Conservation (phyloP, 2,797 vertebrate genomes). For the Gouania willdenowi region DNA sequence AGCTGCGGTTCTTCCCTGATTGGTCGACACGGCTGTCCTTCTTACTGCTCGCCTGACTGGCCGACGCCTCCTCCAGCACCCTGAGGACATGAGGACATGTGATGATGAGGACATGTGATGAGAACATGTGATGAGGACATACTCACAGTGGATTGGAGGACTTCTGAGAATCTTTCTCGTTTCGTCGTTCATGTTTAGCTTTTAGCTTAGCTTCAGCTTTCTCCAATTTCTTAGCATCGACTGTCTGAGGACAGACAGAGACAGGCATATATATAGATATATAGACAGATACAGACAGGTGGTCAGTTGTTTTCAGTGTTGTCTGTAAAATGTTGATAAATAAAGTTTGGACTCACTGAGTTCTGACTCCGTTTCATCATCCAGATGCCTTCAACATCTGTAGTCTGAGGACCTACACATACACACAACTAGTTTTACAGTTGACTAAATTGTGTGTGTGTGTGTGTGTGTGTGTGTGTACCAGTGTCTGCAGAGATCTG, state of each 20-base stretch:
- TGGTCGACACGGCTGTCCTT: slow-evolving; percentile 90
- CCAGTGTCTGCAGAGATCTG: slow-evolving; percentile 78
- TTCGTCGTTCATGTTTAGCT: slow-evolving; percentile 88
- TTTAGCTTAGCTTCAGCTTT: slow-evolving; percentile 95
- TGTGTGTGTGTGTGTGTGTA: slow-evolving; percentile 45
- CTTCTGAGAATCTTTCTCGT: slow-evolving; percentile 84
- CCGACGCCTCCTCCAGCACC: slow-evolving; percentile 93
- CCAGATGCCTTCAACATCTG: slow-evolving; percentile 77
- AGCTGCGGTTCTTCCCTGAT: slow-evolving; percentile 94
- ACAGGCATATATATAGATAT: background rate
- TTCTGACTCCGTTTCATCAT: slow-evolving; percentile 86
- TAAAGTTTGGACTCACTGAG: slow-evolving; percentile 79
- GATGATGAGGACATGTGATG: background rate
- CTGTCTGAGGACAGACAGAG: slow-evolving; percentile 68
- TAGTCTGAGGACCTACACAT: slow-evolving; percentile 21
- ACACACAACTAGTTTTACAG: too few relatives aligned
- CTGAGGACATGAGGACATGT: slow-evolving; percentile 51
- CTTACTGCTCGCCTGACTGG: slow-evolving; percentile 94
- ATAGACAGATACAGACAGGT: background rate
- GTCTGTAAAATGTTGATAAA: too few relatives aligned
- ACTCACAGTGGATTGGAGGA: slow-evolving; percentile 79
- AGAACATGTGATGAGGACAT: background rate
- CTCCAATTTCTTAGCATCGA: slow-evolving; percentile 91
- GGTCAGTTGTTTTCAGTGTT: too few relatives aligned
- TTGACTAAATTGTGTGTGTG: too few relatives aligned